Conservation (phyloP, 2,797 vertebrate genomes). For the Sebastes nivosus region DNA sequence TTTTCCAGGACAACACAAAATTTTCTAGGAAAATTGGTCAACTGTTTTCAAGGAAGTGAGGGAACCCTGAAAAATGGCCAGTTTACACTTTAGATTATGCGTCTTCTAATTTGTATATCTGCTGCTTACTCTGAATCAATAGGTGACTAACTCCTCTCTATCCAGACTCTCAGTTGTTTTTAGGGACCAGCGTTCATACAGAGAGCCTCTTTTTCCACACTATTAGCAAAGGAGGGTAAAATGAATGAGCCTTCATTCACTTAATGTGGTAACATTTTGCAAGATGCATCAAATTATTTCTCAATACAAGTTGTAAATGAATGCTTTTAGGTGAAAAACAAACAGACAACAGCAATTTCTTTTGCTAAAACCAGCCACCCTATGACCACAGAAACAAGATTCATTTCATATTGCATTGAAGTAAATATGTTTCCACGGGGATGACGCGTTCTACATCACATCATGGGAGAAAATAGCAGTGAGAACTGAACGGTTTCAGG, state of each 20-base stretch:
- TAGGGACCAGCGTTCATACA: not conserved
- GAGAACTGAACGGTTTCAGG: not conserved
- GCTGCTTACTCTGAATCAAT: not conserved
- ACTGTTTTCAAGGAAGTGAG: not conserved
- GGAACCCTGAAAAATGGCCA: not conserved
- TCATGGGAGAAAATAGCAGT: not conserved
- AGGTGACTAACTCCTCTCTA: not conserved
- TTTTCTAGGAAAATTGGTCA: not conserved
- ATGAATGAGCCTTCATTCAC: not conserved
- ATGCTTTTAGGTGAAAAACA: not conserved
- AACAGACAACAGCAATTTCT: not conserved
- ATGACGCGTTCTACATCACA: not conserved
- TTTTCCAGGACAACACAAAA: not conserved
- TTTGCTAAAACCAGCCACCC: not conserved
- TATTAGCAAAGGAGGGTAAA: not conserved
- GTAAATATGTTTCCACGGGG: not conserved
- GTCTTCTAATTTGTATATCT: not conserved
- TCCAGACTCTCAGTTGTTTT: not conserved
- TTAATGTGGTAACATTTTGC: not conserved
- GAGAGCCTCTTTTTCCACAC: not conserved
- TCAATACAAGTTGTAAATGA: not conserved
- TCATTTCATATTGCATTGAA: not conserved
- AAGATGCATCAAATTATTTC: not conserved
- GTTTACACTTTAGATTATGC: not conserved
- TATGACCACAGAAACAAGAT: not conserved